Conservation (phyloP, 2,113 vertebrate genomes). For the Conger conger region DNA sequence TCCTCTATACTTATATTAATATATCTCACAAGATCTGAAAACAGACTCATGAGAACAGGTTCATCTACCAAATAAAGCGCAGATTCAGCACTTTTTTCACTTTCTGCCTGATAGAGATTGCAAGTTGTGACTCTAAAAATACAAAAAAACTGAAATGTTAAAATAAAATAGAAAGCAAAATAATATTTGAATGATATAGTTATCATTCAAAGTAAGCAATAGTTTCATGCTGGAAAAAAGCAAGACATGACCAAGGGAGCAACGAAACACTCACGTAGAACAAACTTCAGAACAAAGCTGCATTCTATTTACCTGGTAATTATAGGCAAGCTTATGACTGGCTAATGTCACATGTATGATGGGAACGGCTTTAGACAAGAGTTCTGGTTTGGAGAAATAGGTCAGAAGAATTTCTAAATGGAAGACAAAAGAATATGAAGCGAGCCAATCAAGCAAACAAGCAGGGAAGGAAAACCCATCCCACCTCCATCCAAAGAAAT, state of each 20-base stretch:
- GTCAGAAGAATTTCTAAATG: slow-evolving; percentile 12
- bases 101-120: neutral
- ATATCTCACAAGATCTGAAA: slow-evolving; percentile 9
- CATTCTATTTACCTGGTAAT: neutral
- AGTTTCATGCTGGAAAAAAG: neutral
- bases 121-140: neutral
- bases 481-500: neutral
- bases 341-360: neutral
- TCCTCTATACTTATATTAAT: too few relatives aligned
- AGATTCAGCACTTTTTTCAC: neutral
- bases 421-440: neutral
- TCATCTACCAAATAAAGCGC: neutral
- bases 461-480: slow-evolving; percentile 1
- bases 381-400: slow-evolving; percentile 1
- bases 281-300: neutral
- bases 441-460: slow-evolving; percentile 4
- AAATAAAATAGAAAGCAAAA: neutral
- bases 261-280: neutral
- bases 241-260: neutral
- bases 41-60: slow-evolving; percentile 3
- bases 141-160: neutral
- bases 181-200: neutral
- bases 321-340: neutral
- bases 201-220: too few relatives aligned
- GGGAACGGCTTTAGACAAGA: neutral